Percentiles rank a stretch among this genome's conserved stretches.
phyloP scores from a whole-genome alignment of 2,888 invertebrate genomes.

The Ceramica pisi region DNA sequence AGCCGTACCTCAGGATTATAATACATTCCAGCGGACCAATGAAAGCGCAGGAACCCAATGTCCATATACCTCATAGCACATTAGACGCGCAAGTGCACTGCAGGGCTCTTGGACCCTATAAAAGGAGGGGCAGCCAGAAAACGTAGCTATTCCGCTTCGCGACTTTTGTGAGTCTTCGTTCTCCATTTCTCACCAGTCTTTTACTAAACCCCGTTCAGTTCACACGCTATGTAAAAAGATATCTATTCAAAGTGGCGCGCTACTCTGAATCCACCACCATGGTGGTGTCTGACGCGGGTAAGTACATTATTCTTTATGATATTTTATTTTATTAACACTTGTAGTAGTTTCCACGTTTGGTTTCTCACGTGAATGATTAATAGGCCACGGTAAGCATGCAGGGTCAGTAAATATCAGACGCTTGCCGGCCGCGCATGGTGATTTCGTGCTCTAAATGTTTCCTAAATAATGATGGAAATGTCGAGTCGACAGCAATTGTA shows the following conservation, averaged over 20 bases:
- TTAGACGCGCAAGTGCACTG: conserved; percentile 27
- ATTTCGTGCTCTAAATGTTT: conserved; percentile 33
- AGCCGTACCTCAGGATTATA: background rate
- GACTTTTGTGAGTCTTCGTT: background rate
- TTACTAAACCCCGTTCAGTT: conserved; percentile 26
- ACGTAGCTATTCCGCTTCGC: background rate
- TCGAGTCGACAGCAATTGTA: conserved; percentile 84
- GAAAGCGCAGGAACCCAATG: background rate
- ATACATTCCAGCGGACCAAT: conserved; percentile 5
- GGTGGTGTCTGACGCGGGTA: conserved; percentile 76
- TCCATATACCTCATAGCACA: background rate
- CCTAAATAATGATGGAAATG: conserved; percentile 80
- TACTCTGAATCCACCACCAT: conserved; percentile 78
- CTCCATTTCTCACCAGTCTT: conserved; percentile 50
- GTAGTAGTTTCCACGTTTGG: conserved; percentile 45
- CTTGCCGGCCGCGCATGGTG: conserved; percentile 47
- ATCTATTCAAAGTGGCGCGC: conserved; percentile 69
- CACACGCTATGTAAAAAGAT: conserved; percentile 66
- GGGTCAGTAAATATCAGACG: conserved; percentile 57
- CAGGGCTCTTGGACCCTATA: conserved; percentile 3
- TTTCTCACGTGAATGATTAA: conserved; percentile 84
- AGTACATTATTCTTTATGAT: conserved; percentile 36
- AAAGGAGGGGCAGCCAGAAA: background rate
- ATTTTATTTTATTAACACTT: conserved; percentile 8
- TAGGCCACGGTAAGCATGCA: conserved; percentile 46